Conservation (phyloP, 2,113 vertebrate species). For the Calcarius ornatus region DNA sequence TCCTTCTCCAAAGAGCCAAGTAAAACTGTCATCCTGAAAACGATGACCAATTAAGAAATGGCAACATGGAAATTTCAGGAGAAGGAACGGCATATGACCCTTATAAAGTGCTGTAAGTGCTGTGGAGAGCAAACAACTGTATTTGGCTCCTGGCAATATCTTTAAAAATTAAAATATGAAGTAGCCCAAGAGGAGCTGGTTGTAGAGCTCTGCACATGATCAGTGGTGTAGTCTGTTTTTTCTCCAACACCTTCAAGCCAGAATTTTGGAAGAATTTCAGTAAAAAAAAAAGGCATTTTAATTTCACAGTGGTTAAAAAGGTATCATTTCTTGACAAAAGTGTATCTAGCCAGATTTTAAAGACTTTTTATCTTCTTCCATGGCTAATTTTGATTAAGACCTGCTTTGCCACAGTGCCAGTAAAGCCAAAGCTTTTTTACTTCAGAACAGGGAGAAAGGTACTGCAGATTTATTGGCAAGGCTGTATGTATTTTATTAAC, state of each 20-base stretch:
- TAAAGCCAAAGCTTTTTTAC: not conserved
- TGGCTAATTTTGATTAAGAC: not conserved
- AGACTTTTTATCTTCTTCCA: not conserved
- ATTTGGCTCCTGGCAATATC: not conserved
- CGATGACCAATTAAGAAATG: not conserved
- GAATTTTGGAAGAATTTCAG: not conserved
- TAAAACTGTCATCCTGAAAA: not conserved
- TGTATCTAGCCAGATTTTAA: not conserved
- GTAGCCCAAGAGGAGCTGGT: not conserved
- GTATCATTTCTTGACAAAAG: not conserved
- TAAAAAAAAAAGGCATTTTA: not conserved
- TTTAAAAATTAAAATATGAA: not conserved
- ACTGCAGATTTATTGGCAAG: not conserved
- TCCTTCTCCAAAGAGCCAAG: not conserved
- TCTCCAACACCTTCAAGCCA: not conserved
- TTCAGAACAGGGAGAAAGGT: not conserved
- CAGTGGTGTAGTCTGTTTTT: not conserved
- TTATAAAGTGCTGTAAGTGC: not conserved
- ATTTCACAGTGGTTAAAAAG: not conserved
- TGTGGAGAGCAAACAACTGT: not conserved
- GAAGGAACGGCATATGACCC: not conserved
- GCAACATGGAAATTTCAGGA: not conserved
- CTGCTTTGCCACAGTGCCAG: not conserved
- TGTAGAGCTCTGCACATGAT: not conserved
- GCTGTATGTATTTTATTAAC: not conserved